Base-by-base conservation (phyloP, 2,113 vertebrate species). In the Cariama cristata region DNA sequence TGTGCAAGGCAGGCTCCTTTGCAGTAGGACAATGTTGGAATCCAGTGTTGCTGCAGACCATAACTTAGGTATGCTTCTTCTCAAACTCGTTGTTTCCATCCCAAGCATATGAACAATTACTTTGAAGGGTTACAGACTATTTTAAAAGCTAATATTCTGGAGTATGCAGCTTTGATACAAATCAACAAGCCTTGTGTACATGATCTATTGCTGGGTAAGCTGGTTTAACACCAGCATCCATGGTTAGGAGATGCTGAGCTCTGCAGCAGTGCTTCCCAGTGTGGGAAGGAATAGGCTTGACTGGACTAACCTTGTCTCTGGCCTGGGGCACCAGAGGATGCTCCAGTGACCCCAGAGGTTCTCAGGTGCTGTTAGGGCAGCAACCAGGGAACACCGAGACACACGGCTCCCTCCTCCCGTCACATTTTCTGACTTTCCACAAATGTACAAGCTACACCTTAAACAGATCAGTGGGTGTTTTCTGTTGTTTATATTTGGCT, bases 291-390 rank as follows among this genome's bases (percentile, higher is more conserved):
- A 24, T 7, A 62, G 17, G 14, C 6, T 68, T 67, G 26, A 21
- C 6, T 59, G 0, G 0, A 35, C 11, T 7, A 50, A 27, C 33
- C 12, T 69, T 35, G 16, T 1, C 4, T 28, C 11, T 69, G 27
- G 12, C 15, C 67, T 73, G 40, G 15, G 42, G 13, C 9, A 68
- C 21, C 30, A 74, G 27, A 49, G 50, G 14, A 40, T 11, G 21
- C 64, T 63, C 33, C 22, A 30, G 35, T 1, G 4, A 10, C 11
- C 60, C 8, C 20, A 16, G 3, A 35, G 10, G 18, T 18, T 59
- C 33, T 38, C 6, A 11, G 47, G 10, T 35, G 12, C 33, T 67
- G 23, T 23, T n/a, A 53, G 38, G 3, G 4, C 16, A 90, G 74
- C 22, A 75, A 12, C 30, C 49, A 42, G 19, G 6, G 6, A 67